Conservation (phyloP, 2,797 vertebrate species). For the Schizothorax lantsangensis region DNA sequence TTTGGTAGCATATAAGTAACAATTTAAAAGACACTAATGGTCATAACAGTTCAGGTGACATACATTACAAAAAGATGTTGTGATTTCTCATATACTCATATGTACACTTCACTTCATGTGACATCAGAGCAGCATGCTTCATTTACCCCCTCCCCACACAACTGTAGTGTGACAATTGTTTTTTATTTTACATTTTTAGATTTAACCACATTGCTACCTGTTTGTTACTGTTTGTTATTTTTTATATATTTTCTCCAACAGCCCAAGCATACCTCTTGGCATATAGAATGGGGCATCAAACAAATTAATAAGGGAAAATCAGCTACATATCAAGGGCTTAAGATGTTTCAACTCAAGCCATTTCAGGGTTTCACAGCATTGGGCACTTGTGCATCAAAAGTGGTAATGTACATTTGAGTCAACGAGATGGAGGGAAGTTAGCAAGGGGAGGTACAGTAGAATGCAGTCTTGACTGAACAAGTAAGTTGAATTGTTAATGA, state of each 20-base stretch:
- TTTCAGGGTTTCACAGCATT: not conserved
- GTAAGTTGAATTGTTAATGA: not conserved
- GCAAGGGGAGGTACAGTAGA: not conserved
- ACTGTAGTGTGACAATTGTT: too few relatives aligned
- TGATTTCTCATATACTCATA: not conserved
- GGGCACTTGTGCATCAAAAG: not conserved
- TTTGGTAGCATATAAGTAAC: not conserved
- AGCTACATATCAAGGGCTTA: not conserved
- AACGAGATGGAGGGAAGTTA: too few relatives aligned
- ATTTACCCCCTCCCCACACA: too few relatives aligned
- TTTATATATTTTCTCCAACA: too few relatives aligned
- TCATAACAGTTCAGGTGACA: not conserved
- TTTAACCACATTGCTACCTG: too few relatives aligned
- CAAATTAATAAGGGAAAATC: too few relatives aligned
- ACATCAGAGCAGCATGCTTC: too few relatives aligned
- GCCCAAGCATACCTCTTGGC: too few relatives aligned
- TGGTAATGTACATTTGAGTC: not conserved
- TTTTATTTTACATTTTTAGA: too few relatives aligned
- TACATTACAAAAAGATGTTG: not conserved
- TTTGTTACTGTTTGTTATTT: too few relatives aligned
- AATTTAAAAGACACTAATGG: not conserved
- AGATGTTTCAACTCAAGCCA: not conserved
- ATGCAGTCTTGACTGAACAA: not conserved
- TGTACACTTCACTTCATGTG: too few relatives aligned
- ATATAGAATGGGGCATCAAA: too few relatives aligned